Base-by-base conservation (phyloP, 1,140 invertebrate genomes). In the Oedothorax gibbosus region DNA sequence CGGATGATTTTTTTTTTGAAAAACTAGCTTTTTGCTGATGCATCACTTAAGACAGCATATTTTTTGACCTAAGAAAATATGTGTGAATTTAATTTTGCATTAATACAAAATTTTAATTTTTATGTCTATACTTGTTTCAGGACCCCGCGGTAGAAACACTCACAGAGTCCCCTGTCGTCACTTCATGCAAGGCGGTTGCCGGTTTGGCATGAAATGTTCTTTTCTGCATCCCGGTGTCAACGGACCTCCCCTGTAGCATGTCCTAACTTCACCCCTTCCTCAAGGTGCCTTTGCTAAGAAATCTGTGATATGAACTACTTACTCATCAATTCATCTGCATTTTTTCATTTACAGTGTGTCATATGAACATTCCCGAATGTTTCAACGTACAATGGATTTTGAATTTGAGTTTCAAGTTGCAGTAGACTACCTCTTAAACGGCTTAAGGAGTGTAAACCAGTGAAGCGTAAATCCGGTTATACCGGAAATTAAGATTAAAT, bases 161-260 rank as follows among this genome's bases (percentile, higher is more conserved):
- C 90, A 90, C 0, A 89, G 90, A 7, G 88, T 87, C 10, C 86
- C 85, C 9, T 96, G 95, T 89, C 93, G 94, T 88, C 94, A 95
- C 88, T 95, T 95, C 88, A 93, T 94, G 88, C 92, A 92, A 87
- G 94, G 95, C 2, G 94, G 92, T 84, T 96, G 95, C 90, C 90
- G 94, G 77, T 92, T 94, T 88, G 93, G 94, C 20, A 94, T 94
- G 81, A 94, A 94, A 87, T 96, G 95, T 89, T 92, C 93, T 71
- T 95, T 94, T 89, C 90, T 95, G 86, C 95, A 95, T 91, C 94
- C 94, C 35, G 93, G 93, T 84, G 68, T 87, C 3, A 88, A 88
- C 66, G 87, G 87, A 6, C 87, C 87, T 9, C 73, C 72, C 10
- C 18, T 87, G 60, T 87, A 87, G 57, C 65, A 20, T 12, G 9